These are phyloP conservation scores for Goniozus legneri DNA, from an alignment of 1,140 invertebrate species.

Conservation along the genomic window DNA sequence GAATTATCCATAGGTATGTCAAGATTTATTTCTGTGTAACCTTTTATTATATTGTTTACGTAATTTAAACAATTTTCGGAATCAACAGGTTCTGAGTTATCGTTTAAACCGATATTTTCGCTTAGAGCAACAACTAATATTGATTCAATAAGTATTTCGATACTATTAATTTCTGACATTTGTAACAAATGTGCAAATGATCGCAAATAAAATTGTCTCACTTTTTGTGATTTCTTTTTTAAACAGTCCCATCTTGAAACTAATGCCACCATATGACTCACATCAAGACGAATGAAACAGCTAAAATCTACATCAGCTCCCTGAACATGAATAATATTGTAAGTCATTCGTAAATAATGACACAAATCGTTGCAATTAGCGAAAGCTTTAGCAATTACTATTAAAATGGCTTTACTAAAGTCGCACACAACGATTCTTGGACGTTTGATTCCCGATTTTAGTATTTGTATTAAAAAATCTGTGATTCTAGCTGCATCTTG, in stretches of 20 bases:
- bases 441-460: neutral
- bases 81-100: neutral
- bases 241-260: no score
- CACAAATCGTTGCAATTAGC: constrained; percentile 4
- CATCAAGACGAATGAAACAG: no score
- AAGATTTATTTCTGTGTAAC: no score
- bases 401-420: constrained; percentile 7
- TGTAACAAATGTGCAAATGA: constrained; percentile 4
- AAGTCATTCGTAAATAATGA: constrained; percentile 8
- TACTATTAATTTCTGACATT: neutral
- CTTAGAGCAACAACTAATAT: constrained; percentile 7
- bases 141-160: constrained; percentile 4
- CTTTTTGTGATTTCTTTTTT: constrained; percentile 6
- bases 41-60: constrained; percentile 7
- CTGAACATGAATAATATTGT: constrained; percentile 4
- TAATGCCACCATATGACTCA: no score
- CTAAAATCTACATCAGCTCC: no score
- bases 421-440: neutral
- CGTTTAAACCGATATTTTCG: constrained; percentile 4
- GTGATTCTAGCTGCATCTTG: neutral
- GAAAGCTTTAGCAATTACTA: constrained; percentile 1
- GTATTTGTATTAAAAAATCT: neutral
- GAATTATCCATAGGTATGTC: no score
- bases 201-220: constrained; percentile 7
- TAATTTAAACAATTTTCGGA: constrained; percentile 8